Conservation (phyloP, 2,797 vertebrate genomes). For the Anguilla marmorata region DNA sequence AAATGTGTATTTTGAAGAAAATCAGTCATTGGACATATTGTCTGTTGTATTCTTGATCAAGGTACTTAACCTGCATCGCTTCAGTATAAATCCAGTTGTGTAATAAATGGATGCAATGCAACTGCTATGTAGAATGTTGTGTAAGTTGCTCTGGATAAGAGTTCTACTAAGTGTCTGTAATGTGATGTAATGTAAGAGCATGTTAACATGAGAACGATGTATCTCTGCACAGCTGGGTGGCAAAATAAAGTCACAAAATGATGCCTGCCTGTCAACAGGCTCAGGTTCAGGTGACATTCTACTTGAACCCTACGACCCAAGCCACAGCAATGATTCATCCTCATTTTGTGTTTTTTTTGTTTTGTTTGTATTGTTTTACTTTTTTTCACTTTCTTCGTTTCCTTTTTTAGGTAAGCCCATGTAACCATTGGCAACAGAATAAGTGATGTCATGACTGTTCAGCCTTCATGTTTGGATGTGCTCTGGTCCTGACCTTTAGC, state of each 20-base stretch:
- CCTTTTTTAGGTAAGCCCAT: slow-evolving; percentile 42
- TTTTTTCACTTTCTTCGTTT: slow-evolving; percentile 28
- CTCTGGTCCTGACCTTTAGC: slow-evolving; percentile 19
- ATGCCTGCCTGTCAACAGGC: slow-evolving; percentile 22
- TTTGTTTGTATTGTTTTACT: background rate
- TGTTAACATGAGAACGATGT: background rate
- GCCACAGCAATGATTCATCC: background rate
- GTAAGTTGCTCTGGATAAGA: too few relatives aligned
- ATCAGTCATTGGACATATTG: background rate
- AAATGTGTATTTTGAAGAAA: background rate
- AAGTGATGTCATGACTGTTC: slow-evolving; percentile 54
- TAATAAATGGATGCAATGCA: too few relatives aligned
- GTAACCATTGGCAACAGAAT: slow-evolving; percentile 49
- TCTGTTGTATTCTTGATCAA: too few relatives aligned
- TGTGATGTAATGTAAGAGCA: background rate
- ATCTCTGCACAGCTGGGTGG: slow-evolving; percentile 16
- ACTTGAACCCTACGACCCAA: background rate
- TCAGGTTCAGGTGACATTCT: slow-evolving; percentile 34
- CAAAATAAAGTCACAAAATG: background rate
- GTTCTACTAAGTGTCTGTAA: too few relatives aligned
- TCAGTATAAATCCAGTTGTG: too few relatives aligned
- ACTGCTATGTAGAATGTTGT: too few relatives aligned
- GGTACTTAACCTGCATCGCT: too few relatives aligned
- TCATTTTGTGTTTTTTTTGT: background rate
- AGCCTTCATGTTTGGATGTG: slow-evolving; percentile 14